Conservation (phyloP, 2,888 invertebrate species). For the Chrysolina haemoptera region DNA sequence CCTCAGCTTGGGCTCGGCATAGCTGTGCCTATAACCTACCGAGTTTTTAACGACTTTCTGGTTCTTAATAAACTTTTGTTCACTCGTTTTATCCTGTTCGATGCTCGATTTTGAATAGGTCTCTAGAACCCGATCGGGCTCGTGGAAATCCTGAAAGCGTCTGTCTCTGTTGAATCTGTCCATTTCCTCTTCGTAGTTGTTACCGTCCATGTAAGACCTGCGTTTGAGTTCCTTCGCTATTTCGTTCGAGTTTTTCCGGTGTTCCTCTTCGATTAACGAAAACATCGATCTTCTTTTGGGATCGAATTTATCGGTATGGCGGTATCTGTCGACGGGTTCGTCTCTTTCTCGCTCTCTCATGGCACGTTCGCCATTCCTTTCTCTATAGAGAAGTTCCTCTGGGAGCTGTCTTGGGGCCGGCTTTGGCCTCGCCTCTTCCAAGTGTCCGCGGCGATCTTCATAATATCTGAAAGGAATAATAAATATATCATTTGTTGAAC, state of each 20-base stretch:
- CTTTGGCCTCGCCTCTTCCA: constrained; percentile 59
- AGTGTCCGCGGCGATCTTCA: constrained; percentile 51
- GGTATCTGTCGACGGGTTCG: constrained; percentile 54
- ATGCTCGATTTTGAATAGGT: constrained; percentile 65
- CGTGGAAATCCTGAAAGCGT: constrained; percentile 67
- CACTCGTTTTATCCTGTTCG: constrained; percentile 62
- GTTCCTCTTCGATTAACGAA: constrained; percentile 69
- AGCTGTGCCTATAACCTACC: constrained; percentile 74
- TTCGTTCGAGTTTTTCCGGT: constrained; percentile 69
- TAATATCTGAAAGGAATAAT: constrained; percentile 50
- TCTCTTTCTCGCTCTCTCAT: constrained; percentile 49
- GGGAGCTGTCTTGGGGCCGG: constrained; percentile 62
- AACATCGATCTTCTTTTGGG: constrained; percentile 69
- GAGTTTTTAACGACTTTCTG: constrained; percentile 59
- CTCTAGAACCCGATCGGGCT: constrained; percentile 63
- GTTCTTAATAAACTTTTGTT: constrained; percentile 61
- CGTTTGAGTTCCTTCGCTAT: constrained; percentile 71
- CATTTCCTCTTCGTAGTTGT: constrained; percentile 55
- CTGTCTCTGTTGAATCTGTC: constrained; percentile 67
- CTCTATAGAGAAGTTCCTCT: constrained; percentile 61
- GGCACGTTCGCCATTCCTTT: constrained; percentile 50
- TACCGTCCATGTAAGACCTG: constrained; percentile 68
- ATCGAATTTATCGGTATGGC: constrained; percentile 63
- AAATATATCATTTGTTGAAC: not conserved
- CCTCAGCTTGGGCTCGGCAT: constrained; percentile 76